Conservation (phyloP, 2,113 vertebrate species). For the Manacus vitellinus region DNA sequence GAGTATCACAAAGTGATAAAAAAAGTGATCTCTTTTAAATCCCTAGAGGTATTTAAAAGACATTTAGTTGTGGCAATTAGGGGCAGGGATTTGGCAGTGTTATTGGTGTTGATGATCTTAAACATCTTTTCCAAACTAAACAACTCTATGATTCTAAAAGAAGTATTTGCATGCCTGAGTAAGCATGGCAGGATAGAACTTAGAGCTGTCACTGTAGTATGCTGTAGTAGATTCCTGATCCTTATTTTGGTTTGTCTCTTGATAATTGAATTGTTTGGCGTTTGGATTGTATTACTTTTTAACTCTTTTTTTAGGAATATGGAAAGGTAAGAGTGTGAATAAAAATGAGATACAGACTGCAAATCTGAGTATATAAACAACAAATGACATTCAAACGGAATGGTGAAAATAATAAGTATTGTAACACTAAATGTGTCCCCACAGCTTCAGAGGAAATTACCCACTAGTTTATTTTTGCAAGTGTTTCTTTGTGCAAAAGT, state of each 20-base stretch:
- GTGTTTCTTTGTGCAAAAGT: not conserved
- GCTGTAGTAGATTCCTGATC: not conserved
- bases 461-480: not conserved
- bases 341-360: not conserved
- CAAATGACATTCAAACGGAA: not conserved
- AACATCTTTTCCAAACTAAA: not conserved
- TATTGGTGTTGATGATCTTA: not conserved
- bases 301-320: not conserved
- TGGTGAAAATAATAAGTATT: not conserved
- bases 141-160: not conserved
- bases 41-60: not conserved
- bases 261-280: not conserved
- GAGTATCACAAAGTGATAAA: not conserved
- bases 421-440: not conserved
- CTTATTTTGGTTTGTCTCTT: not conserved
- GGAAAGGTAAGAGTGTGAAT: not conserved
- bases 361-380: not conserved
- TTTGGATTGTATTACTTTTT: not conserved
- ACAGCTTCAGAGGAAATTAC: not conserved
- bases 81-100: not conserved
- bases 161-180: not conserved
- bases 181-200: not conserved
- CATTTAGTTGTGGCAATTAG: not conserved
- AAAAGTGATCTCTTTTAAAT: not conserved
- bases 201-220: not conserved